Evolutionary conservation across 2,797 vertebrate genomes (phyloP).

Genomic region (Cuculus canorus): DNA sequence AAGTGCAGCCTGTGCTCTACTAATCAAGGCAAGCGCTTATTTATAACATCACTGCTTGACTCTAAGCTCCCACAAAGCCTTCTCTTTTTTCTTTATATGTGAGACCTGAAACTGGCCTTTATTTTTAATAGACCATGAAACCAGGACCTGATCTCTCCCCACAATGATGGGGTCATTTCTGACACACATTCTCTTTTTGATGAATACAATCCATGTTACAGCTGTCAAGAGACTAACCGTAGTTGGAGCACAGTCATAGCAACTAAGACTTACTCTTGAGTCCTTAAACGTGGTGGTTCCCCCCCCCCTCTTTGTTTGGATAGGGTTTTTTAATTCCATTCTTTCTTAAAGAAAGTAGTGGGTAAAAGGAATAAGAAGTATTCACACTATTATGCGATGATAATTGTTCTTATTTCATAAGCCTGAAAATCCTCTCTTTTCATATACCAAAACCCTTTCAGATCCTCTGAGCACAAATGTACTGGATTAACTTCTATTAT

Average conservation of each 20-base stretch:
- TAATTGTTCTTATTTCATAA: constrained; percentile 48
- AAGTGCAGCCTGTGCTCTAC: neutral
- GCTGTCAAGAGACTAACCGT: constrained; percentile 5
- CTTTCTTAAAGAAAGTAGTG: neutral
- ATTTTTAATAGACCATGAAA: constrained; percentile 47
- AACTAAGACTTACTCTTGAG: neutral
- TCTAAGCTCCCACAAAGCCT: neutral
- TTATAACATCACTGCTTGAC: constrained; percentile 14
- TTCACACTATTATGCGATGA: neutral
- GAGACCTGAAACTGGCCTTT: constrained; percentile 44
- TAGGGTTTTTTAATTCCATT: neutral
- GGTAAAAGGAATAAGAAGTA: neutral
- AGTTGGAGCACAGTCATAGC: neutral
- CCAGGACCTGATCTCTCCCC: constrained; percentile 3
- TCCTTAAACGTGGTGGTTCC: neutral
- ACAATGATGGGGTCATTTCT: constrained; percentile 14
- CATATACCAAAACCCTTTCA: constrained; percentile 14
- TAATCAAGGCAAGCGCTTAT: constrained; percentile 10
- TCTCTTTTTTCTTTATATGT: neutral
- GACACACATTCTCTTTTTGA: neutral
- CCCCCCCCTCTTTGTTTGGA: neutral
- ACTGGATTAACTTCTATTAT: constrained; percentile 42
- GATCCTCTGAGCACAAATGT: constrained; percentile 21
- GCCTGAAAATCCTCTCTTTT: constrained; percentile 48
- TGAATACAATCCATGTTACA: constrained; percentile 6